phyloP scores from a whole-genome alignment of 2,797 vertebrate species.

The Gallinago stenura region DNA sequence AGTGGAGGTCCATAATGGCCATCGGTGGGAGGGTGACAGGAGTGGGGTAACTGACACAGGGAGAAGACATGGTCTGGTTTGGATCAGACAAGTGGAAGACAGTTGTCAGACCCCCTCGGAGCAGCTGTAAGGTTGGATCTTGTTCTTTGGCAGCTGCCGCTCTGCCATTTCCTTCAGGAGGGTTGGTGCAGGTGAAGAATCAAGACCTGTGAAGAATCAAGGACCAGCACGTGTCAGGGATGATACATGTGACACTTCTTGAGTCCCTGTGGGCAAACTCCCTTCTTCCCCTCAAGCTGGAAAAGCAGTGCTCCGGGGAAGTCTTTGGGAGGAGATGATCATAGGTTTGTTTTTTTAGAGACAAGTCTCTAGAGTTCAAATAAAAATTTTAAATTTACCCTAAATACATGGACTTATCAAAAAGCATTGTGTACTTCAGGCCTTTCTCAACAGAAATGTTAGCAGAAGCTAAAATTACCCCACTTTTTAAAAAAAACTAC shows the following conservation, averaged over 20 bases:
- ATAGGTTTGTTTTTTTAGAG: background rate
- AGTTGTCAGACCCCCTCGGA: rapidly evolving
- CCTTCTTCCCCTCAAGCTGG: background rate
- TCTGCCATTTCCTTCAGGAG: background rate
- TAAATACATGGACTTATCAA: background rate
- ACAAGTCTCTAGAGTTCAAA: background rate
- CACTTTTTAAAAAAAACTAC: background rate
- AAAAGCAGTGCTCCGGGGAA: background rate
- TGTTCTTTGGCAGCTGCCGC: background rate
- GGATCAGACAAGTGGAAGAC: background rate
- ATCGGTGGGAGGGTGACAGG: background rate
- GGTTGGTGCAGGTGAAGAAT: background rate
- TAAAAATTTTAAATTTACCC: background rate
- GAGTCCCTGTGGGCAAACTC: background rate
- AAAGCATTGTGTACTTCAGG: background rate
- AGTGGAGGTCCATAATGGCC: background rate
- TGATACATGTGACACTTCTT: background rate
- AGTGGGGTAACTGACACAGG: background rate
- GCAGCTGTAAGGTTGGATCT: background rate
- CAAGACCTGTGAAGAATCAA: background rate
- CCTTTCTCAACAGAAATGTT: background rate
- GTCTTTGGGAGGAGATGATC: background rate
- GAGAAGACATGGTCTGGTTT: background rate
- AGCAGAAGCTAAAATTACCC: background rate
- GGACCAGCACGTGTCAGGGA: rapidly evolving